These are phyloP conservation scores for Aphaenogaster rudis DNA, from an alignment of 1,140 invertebrate genomes.

Conservation along the genomic window DNA sequence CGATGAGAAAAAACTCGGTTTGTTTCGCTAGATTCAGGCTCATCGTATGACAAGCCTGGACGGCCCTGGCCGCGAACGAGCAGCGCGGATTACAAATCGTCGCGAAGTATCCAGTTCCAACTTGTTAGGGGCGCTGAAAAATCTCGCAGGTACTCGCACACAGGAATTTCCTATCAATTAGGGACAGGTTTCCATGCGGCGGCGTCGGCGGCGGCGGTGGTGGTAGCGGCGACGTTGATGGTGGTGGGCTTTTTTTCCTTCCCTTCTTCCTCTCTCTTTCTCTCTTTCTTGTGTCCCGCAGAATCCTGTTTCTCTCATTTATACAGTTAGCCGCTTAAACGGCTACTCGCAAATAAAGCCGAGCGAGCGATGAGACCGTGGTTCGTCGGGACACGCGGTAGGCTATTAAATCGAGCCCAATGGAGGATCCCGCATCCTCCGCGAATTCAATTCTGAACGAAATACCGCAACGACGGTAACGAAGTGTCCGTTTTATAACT, in stretches of 20 bases:
- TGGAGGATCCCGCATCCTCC: slow-evolving; percentile 29
- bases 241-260: slow-evolving; percentile 65
- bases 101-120: slow-evolving; percentile 83
- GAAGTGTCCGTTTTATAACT: slow-evolving; percentile 45
- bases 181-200: slow-evolving; percentile 82
- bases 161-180: slow-evolving; percentile 86
- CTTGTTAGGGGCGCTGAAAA: slow-evolving; percentile 81
- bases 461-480: slow-evolving; percentile 36
- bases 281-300: slow-evolving; percentile 38
- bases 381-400: slow-evolving; percentile 42
- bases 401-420: slow-evolving; percentile 55
- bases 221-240: slow-evolving; percentile 49
- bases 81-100: slow-evolving; percentile 81
- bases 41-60: slow-evolving; percentile 10
- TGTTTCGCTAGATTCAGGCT: slow-evolving; percentile 18
- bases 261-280: slow-evolving; percentile 26
- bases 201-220: slow-evolving; percentile 56
- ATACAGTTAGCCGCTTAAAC: slow-evolving; percentile 74
- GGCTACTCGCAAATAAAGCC: slow-evolving; percentile 62
- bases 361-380: slow-evolving; percentile 41
- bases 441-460: slow-evolving; percentile 46
- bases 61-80: slow-evolving; percentile 53
- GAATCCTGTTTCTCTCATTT: slow-evolving; percentile 71
- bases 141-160: slow-evolving; percentile 77
- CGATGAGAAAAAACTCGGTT: slow-evolving; percentile 2